Evolutionary conservation across 1,140 invertebrate genomes (phyloP).

Genomic region (Heliconius melpomene): DNA sequence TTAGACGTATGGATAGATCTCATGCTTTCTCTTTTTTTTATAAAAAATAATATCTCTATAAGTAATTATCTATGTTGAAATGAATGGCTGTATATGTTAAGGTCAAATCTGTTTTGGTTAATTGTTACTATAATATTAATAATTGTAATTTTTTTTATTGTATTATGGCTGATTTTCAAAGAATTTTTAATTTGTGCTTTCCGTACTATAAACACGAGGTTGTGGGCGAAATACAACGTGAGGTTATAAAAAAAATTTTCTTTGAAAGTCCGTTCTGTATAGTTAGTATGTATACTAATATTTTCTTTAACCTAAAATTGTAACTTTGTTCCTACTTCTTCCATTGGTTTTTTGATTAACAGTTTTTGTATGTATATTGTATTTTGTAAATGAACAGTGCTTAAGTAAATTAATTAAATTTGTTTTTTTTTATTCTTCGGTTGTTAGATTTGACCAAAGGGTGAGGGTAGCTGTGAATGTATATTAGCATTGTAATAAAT

Average conservation of each 20-base stretch:
- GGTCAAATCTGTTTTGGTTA: constrained; percentile 40
- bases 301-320: not conserved
- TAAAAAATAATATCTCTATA: constrained; percentile 20
- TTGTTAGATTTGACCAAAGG: constrained; percentile 44
- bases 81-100: constrained; percentile 25
- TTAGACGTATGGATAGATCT: constrained; percentile 53
- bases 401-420: constrained; percentile 15
- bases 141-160: not conserved
- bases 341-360: not conserved
- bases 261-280: constrained; percentile 1
- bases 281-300: constrained; percentile 12
- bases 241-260: not conserved
- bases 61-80: constrained; percentile 38
- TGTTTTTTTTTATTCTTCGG: constrained; percentile 31
- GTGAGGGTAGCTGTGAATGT: constrained; percentile 46
- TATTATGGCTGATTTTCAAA: not conserved
- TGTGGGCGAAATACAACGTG: not conserved
- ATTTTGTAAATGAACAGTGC: constrained; percentile 1
- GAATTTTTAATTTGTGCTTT: not conserved
- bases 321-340: constrained; percentile 21
- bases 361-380: constrained; percentile 18
- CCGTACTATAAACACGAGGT: no score
- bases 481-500: constrained; percentile 15
- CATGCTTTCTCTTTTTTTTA: constrained; percentile 45
- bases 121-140: not conserved